Conservation (phyloP, 2,888 invertebrate species). For the Gisinianus flammeolus region DNA sequence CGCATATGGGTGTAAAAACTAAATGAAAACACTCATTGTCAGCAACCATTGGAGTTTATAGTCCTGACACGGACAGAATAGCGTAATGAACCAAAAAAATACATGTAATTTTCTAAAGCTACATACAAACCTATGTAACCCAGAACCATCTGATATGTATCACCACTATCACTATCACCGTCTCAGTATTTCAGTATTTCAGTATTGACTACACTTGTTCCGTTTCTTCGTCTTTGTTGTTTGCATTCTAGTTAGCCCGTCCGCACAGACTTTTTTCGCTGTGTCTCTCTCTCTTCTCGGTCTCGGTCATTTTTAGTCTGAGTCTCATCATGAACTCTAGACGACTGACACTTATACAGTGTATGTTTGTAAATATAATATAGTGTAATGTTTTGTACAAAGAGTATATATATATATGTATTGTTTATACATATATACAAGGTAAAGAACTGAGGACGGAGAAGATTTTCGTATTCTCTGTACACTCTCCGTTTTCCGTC, state of each 20-base stretch:
- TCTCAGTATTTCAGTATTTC: not conserved
- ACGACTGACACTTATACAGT: not conserved
- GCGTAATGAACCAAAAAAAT: not conserved
- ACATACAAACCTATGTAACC: no score
- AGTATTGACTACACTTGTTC: not conserved
- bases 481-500: not conserved
- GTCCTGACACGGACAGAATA: slow-evolving; percentile 7
- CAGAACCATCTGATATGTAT: no score
- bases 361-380: not conserved
- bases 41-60: not conserved
- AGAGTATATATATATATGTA: not conserved
- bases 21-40: slow-evolving; percentile 4
- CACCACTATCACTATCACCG: no score
- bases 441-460: not conserved
- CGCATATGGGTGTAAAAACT: not conserved
- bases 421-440: not conserved
- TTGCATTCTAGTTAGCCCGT: slow-evolving; percentile 11
- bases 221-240: slow-evolving; percentile 1
- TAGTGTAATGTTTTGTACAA: not conserved
- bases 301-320: slow-evolving; percentile 10
- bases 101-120: no score
- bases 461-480: not conserved
- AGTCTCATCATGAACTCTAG: not conserved
- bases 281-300: not conserved
- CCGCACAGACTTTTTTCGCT: not conserved